phyloP scores from a whole-genome alignment of 2,113 vertebrate species.

The Psephotus haematonotus region DNA sequence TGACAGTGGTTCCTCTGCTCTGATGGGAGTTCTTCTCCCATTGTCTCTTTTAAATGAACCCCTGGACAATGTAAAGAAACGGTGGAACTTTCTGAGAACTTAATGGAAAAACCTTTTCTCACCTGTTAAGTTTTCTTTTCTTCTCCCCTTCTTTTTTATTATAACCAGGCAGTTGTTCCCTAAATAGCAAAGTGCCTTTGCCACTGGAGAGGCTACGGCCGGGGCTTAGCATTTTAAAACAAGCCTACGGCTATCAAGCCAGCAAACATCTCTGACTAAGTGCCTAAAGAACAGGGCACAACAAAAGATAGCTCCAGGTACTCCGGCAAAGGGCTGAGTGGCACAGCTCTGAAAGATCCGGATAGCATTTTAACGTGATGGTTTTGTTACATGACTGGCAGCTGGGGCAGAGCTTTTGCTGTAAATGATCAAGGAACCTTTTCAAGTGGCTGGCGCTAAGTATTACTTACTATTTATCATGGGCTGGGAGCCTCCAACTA shows the following conservation, averaged over 20 bases:
- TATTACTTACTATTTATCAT: slow-evolving; percentile 49
- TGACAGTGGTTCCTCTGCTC: background rate
- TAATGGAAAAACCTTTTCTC: slow-evolving; percentile 21
- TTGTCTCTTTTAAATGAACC: slow-evolving; percentile 39
- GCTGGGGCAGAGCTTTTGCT: slow-evolving; percentile 46
- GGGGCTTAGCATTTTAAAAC: slow-evolving; percentile 31
- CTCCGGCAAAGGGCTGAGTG: slow-evolving; percentile 23
- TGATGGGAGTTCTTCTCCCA: background rate
- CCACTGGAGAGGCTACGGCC: background rate
- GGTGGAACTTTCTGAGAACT: slow-evolving; percentile 21
- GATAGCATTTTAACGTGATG: slow-evolving; percentile 25
- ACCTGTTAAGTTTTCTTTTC: slow-evolving; percentile 30
- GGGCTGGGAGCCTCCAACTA: slow-evolving; percentile 59
- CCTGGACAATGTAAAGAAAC: slow-evolving; percentile 35
- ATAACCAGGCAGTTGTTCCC: slow-evolving; percentile 20
- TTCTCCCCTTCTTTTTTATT: slow-evolving; percentile 29
- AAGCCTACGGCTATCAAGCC: slow-evolving; percentile 32
- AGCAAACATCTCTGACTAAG: slow-evolving; percentile 65
- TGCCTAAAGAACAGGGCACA: slow-evolving; percentile 41
- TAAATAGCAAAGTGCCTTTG: slow-evolving; percentile 62
- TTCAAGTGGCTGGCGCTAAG: slow-evolving; percentile 46
- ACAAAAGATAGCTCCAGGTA: slow-evolving; percentile 50
- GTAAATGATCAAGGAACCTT: slow-evolving; percentile 51
- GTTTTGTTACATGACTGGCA: slow-evolving; percentile 58
- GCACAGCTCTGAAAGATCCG: slow-evolving; percentile 30